Evolutionary conservation across 2,797 vertebrate genomes (phyloP), one percentile per base, ranked within the genome.

Genomic region (Cichlasoma orientale): DNA sequence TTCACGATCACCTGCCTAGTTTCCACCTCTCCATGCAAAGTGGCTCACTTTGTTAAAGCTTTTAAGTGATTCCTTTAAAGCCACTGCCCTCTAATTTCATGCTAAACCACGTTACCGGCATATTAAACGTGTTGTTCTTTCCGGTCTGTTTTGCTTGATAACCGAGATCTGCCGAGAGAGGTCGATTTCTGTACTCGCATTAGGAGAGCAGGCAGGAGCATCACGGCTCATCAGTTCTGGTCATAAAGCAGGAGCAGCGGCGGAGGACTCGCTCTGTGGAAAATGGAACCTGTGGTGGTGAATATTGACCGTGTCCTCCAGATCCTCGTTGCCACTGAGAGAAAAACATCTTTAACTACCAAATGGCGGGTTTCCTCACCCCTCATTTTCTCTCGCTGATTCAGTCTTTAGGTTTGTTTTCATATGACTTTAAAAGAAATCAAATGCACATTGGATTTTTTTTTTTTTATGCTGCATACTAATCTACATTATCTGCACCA

Each of bases 141-240:
- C 63, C 61, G n/a, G 74, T 81, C 79, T 74, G 74, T 72, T 84
- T 78, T 72, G 58, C 80, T 57, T 73, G 68, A 84, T 84, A 82
- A 78, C 70, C 69, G 80, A 63, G 72, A 77, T 50, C 59, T 18
- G 19, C 66, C 13, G 75, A 73, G 58, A 78, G 69, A 74, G 86
- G 84, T 79, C 53, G 83, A 82, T 84, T 77, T 80, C 83, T 87
- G 84, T 56, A 71, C 79, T 44, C 2, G 57, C 81, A 78, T 89
- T 88, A 82, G 56, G 69, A 84, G 88, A 78, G 86, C 88, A 78
- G 85, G 82, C 82, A 53, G 86, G 85, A 75, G 84, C 50, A 87
- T 88, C 90, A 90, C 56, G 77, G 80, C 90, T 92, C 88, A 90
- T 93, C 90, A 83, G 83, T 82, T 89, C 86, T 86, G 92, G 72